Evolutionary conservation across 2,797 vertebrate species (phyloP), one percentile per base, ranked within the genome.

Genomic region (Acanthiza pusilla): DNA sequence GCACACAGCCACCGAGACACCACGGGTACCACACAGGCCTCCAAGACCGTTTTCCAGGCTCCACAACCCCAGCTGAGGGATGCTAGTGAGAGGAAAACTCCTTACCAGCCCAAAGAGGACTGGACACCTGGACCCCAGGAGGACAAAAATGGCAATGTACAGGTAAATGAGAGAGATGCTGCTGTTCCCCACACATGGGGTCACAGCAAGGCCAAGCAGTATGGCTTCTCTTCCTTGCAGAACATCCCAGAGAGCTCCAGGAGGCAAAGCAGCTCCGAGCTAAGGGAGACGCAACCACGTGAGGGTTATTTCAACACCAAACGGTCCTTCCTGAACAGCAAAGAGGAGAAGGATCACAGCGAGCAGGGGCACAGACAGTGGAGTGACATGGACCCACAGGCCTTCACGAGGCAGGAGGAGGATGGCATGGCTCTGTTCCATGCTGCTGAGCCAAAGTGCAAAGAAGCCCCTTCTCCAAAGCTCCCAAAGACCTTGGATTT

Each of bases 201-300:
- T 54, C 80, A 86, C 61, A 93, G 85, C 25, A 96, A 94, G 62
- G 78, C 88, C 89, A 96, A 93, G 68, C 96, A 95, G 34, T 79
- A 96, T 3, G 43, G 91, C 40, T 97, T 97, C 89, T 97, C 95
- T 62, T 96, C 97, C 43, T 89, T 96, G 79, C 98, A 97, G 74
- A 97, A 97, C 80, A 98, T 97, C 77, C 92, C 96, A 4, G 97
- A 98, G 58, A 96, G 96, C 71, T 79, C 97, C 15, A 79, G 98
- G 82, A 97, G 97, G 81, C 98, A 98, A 74, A 97, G 94, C 74
- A 95, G 36, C 90, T 94, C 58, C 0, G 97, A 98, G 38, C n/a
- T 84, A 4, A 97, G 79, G 45, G 94, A 96, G 17, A 29, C 13
- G 5, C 89, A 70, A 10, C 50, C 48, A 21, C 54, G 45, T 0